A percentile compares a stretch with the other conserved stretches of the same genome.
These are phyloP conservation scores for Noctua fimbriata DNA, from an alignment of 2,888 invertebrate species.

Conservation along the genomic window DNA sequence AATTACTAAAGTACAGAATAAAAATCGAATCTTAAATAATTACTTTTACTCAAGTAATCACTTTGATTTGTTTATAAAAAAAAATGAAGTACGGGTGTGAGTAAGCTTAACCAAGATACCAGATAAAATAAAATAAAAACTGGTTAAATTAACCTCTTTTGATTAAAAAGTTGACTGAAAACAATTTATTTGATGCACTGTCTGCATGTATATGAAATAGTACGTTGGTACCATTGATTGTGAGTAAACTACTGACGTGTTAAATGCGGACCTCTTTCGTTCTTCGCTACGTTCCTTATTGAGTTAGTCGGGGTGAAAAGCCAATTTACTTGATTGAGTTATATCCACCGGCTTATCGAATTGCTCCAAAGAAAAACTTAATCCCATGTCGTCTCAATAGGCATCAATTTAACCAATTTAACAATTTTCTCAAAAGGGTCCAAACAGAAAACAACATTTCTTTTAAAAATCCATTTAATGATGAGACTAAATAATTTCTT, in stretches of 20 bases:
- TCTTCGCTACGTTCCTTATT: constrained; percentile 52
- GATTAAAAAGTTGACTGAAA: neutral
- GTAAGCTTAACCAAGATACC: neutral
- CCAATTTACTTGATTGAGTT: constrained; percentile 68
- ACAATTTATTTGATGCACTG: neutral
- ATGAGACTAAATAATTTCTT: constrained; percentile 65
- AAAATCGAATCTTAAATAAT: no score
- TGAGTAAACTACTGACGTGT: constrained; percentile 10
- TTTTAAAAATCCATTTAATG: constrained; percentile 66
- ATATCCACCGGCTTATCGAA: constrained; percentile 58
- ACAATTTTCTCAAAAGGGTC: neutral
- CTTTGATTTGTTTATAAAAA: no score
- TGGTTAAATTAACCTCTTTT: neutral
- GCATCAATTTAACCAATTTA: neutral
- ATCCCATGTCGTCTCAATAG: constrained; percentile 10
- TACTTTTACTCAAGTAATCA: no score
- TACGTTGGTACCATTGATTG: neutral
- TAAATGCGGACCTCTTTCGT: constrained; percentile 11
- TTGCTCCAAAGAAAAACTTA: constrained; percentile 30
- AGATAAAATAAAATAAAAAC: neutral
- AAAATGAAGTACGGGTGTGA: no score
- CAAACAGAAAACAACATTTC: constrained; percentile 18
- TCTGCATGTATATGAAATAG: neutral
- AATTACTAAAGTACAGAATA: no score
- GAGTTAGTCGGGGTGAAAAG: constrained; percentile 63